A percentile compares a stretch with the other conserved stretches of the same genome.
These are phyloP conservation scores for Tribolium madens DNA, from an alignment of 1,140 invertebrate genomes.

Conservation along the genomic window DNA sequence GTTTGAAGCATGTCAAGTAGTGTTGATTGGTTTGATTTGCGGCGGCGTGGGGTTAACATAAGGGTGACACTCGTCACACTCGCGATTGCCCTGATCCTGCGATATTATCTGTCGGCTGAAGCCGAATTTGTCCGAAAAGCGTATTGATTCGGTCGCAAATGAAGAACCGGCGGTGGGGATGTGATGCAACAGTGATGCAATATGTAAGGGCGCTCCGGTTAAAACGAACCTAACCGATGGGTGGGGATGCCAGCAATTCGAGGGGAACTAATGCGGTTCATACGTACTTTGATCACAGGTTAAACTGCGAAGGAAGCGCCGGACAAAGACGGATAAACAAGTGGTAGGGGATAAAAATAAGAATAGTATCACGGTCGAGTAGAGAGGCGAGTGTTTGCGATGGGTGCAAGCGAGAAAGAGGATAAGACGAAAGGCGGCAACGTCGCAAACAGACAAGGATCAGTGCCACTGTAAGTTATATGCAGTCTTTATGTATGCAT, in stretches of 20 bases:
- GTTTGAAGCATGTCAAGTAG: conserved; percentile 42
- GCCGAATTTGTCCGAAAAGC: conserved; percentile 51
- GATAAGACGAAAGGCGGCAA: conserved; percentile 47
- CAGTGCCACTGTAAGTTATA: conserved; percentile 62
- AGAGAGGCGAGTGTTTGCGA: conserved; percentile 6
- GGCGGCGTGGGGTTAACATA: conserved; percentile 51
- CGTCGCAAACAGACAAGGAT: conserved; percentile 59
- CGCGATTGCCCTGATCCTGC: conserved; percentile 54
- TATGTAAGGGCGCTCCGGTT: conserved; percentile 5
- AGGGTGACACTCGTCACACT: conserved; percentile 52
- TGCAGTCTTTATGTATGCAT: conserved; percentile 61
- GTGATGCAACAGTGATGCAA: conserved; percentile 45
- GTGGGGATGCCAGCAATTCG: conserved; percentile 45
- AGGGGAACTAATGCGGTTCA: conserved; percentile 56
- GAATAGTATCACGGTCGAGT: conserved; percentile 52
- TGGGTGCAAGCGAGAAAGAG: conserved; percentile 29
- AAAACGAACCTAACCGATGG: conserved; percentile 36
- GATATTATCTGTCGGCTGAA: conserved; percentile 49
- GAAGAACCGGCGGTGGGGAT: conserved; percentile 52
- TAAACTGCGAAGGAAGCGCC: conserved; percentile 57
- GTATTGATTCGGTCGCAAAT: conserved; percentile 58
- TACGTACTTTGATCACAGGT: conserved; percentile 60
- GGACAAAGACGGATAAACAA: conserved; percentile 55
- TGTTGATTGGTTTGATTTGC: conserved; percentile 51
- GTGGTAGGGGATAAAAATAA: conserved; percentile 56